These are phyloP conservation scores for Brachyalestes nurse DNA, from an alignment of 2,797 vertebrate genomes.

Conservation along the genomic window DNA sequence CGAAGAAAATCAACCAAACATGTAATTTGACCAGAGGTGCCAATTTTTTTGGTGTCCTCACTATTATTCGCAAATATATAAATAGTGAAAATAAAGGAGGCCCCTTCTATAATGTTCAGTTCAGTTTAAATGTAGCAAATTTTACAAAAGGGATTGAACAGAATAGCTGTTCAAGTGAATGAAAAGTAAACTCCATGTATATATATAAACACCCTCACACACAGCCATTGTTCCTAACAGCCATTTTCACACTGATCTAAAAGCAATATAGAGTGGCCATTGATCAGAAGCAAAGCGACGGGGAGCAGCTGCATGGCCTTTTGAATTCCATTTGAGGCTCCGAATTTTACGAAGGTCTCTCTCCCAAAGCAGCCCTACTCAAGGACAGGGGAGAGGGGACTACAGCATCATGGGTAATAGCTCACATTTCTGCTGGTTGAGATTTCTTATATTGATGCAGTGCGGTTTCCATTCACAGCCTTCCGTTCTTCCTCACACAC, in stretches of 20 bases:
- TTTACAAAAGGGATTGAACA: no score
- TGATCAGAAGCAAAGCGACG: slow-evolving; percentile 42
- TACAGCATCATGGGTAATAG: slow-evolving; percentile 52
- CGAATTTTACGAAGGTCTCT: slow-evolving; percentile 38
- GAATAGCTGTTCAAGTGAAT: no score
- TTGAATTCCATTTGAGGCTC: slow-evolving; percentile 43
- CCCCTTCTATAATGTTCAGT: no score
- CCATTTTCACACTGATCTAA: slow-evolving; percentile 42
- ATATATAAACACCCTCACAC: background rate
- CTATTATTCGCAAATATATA: no score
- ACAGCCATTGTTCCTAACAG: slow-evolving; percentile 34
- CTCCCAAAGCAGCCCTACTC: slow-evolving; percentile 13
- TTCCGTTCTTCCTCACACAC: slow-evolving; percentile 5
- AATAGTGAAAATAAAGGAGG: no score
- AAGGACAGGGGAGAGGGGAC: slow-evolving; percentile 37
- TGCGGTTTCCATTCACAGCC: slow-evolving; percentile 41
- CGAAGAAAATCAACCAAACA: no score
- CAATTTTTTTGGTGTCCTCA: no score
- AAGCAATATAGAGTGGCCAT: slow-evolving; percentile 35
- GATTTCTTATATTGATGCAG: slow-evolving; percentile 30
- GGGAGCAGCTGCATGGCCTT: slow-evolving; percentile 36
- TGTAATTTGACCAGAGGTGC: no score
- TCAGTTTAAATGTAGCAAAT: no score
- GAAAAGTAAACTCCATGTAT: no score
- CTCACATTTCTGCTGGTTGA: slow-evolving; percentile 43